Evolutionary conservation across 1,140 invertebrate species (phyloP), one percentile per base, ranked within the genome.

Genomic region (Neodiprion pinetum): DNA sequence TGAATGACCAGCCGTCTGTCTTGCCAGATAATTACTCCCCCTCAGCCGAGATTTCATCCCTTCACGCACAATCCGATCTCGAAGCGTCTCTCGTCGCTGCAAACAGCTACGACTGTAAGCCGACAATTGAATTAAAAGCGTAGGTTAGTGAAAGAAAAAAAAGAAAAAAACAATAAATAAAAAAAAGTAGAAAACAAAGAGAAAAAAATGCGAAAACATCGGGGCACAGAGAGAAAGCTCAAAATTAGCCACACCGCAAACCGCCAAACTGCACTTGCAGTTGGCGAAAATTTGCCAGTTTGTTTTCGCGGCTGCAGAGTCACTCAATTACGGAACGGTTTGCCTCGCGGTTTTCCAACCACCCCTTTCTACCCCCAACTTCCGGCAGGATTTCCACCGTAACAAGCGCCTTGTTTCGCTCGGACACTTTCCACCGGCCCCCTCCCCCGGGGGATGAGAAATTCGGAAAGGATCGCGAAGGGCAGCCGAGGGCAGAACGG

Each of bases 391-490:
- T 61, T 61, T 9, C 53, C 53, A 61, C 53, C 53, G 28, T 40
- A 2, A 40, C 28, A 40, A 40, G 28, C 28, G 11, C 53, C 53
- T 12, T 61, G 53, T 61, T 61, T 17, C 11, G 8, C n/a, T 61
- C 53, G 53, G 53, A 9, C n/a, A 61, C n/a, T 61, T 61, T 61
- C 5, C 53, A 14, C 5, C 11, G 11, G 8, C 4, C 28, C 28
- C 28, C 28, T 7, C 28, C 28, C 28, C 2, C 28, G 28, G 21
- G 50, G 67, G 40, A 47, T 17, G 53, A 48, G 70, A 11, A 28
- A 65, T 49, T 9, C 76, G 76, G 75, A 79, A 75, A 67, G 47
- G 47, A 40, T 40, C 5, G 28, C 28, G 28, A 40, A 40, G 28
- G 28, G 28, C 28, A 40, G 1, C 28, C 68, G 61, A 75, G 8